phyloP scores from a whole-genome alignment of 2,113 vertebrate species.

The Pungitius pungitius region DNA sequence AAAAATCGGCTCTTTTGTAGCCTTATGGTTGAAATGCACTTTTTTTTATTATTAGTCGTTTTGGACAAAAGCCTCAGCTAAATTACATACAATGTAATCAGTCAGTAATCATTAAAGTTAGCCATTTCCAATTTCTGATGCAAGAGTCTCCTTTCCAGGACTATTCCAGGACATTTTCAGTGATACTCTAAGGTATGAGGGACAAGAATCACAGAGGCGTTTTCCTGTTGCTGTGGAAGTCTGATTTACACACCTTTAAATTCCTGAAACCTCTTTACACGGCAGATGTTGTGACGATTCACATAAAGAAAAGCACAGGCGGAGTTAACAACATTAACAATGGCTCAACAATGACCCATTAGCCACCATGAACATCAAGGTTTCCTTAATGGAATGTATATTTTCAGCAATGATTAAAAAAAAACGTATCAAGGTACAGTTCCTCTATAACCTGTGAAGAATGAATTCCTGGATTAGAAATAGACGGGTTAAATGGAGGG shows the following conservation, averaged over 20 bases:
- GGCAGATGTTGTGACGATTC: neutral
- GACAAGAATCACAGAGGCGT: neutral
- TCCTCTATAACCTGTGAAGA: neutral
- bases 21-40: too few species aligned
- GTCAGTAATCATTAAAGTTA: neutral
- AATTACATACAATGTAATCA: too few species aligned
- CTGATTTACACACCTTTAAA: neutral
- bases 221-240: neutral
- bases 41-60: too few species aligned
- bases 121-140: neutral
- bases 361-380: neutral
- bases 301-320: neutral
- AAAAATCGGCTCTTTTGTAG: too few species aligned
- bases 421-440: neutral
- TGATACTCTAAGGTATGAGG: neutral
- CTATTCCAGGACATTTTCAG: neutral
- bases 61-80: too few species aligned
- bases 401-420: neutral
- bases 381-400: neutral
- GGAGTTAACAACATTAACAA: slow-evolving; percentile 5
- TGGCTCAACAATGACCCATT: neutral
- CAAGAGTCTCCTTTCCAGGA: neutral
- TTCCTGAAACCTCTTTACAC: neutral
- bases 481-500: neutral
- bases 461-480: neutral